phyloP scores from a whole-genome alignment of 2,797 vertebrate genomes.

The Cuniculus paca region DNA sequence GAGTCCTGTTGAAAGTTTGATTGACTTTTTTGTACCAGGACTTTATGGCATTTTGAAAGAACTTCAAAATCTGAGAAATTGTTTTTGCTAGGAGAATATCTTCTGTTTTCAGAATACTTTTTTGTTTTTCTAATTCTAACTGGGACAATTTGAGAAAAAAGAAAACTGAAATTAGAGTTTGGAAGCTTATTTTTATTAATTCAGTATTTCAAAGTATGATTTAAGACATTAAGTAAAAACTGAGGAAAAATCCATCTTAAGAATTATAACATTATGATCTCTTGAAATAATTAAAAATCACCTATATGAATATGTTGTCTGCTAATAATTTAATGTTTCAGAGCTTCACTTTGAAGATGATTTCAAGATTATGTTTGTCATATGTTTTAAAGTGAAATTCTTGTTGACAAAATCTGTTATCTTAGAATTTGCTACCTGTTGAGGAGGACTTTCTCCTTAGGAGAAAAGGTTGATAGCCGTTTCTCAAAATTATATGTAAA shows the following conservation, averaged over 20 bases:
- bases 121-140: neutral
- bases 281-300: slow-evolving; percentile 37
- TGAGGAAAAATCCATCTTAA: neutral
- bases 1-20: neutral
- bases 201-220: slow-evolving; percentile 1
- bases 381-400: slow-evolving; percentile 24
- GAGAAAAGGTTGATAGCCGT: neutral
- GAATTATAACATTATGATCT: neutral
- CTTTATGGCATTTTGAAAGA: neutral
- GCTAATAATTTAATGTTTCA: slow-evolving; percentile 47
- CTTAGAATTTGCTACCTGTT: slow-evolving; percentile 23
- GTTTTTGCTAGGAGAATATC: slow-evolving; percentile 7
- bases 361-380: neutral
- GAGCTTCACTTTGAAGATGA: neutral
- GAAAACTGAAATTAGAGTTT: slow-evolving; percentile 28
- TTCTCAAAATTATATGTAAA: slow-evolving; percentile 25
- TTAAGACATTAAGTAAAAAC: neutral
- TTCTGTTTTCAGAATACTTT: neutral
- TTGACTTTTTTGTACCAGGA: no score
- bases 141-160: neutral
- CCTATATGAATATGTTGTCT: neutral
- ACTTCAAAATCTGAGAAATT: slow-evolving; percentile 19
- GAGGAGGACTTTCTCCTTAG: neutral
- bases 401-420: slow-evolving; percentile 30
- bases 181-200: slow-evolving; percentile 39